Evolutionary conservation across 2,113 vertebrate genomes (phyloP).

Genomic region (Psittacara wagleri): DNA sequence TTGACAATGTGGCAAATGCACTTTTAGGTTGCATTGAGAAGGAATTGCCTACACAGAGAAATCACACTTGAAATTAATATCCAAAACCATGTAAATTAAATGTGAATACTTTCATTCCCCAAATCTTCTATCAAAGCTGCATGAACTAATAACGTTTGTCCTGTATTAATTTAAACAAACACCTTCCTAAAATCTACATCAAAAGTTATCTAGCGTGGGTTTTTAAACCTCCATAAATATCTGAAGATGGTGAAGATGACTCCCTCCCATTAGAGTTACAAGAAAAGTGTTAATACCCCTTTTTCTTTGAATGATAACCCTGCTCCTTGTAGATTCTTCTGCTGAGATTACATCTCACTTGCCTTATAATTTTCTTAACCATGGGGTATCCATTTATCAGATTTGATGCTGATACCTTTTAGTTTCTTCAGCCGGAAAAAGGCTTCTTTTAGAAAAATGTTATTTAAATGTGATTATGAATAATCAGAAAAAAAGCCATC

Average conservation of each 20-base stretch:
- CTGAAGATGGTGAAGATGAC: neutral
- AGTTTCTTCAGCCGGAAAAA: neutral
- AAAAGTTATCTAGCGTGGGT: accelerated
- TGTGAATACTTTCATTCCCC: neutral
- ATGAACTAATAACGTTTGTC: neutral
- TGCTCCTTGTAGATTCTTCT: constrained; percentile 1
- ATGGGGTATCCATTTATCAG: constrained; percentile 47
- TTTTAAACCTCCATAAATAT: neutral
- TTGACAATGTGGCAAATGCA: neutral
- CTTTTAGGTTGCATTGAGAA: neutral
- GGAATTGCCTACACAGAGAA: accelerated
- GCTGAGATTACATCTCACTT: constrained; percentile 40
- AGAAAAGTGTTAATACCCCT: neutral
- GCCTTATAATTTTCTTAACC: constrained; percentile 60
- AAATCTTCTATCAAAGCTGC: neutral
- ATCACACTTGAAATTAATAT: neutral
- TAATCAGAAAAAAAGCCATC: neutral
- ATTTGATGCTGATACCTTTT: constrained; percentile 14
- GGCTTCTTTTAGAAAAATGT: neutral
- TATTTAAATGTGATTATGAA: constrained; percentile 28
- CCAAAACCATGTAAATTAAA: neutral
- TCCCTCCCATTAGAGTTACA: neutral
- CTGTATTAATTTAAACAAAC: neutral
- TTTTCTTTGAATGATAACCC: neutral
- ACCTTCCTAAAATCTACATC: neutral